Conservation (phyloP, 1,140 invertebrate genomes). For the Bombus polaris region DNA sequence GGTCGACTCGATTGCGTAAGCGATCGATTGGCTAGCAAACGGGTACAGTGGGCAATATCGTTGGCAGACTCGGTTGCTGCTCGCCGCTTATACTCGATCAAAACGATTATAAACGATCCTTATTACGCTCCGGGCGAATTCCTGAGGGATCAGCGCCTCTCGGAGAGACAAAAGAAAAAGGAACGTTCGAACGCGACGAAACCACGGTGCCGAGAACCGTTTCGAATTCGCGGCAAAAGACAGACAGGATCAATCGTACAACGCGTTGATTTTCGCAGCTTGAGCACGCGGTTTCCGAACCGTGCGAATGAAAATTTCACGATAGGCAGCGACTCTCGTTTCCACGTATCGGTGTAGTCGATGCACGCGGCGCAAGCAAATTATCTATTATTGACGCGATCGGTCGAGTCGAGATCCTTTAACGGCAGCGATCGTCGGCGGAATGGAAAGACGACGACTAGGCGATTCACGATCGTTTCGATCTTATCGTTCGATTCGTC, state of each 20-base stretch:
- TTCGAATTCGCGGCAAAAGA: too few relatives aligned
- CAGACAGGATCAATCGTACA: too few relatives aligned
- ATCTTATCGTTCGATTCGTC: constrained; percentile 35
- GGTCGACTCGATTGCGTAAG: constrained; percentile 79
- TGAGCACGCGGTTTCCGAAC: background rate
- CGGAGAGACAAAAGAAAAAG: background rate
- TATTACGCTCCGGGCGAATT: constrained; percentile 57
- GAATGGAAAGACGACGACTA: background rate
- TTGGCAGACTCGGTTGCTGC: constrained; percentile 48
- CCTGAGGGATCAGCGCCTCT: constrained; percentile 32
- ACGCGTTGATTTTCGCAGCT: background rate
- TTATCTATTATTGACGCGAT: background rate
- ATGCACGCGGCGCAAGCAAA: background rate
- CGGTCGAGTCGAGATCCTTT: background rate
- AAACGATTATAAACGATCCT: constrained; percentile 64
- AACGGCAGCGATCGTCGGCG: background rate
- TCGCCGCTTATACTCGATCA: constrained; percentile 56
- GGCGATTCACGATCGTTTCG: constrained; percentile 5
- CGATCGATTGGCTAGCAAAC: constrained; percentile 75
- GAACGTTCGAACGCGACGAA: background rate
- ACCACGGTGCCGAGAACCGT: background rate
- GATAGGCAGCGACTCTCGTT: background rate
- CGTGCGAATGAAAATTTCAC: background rate
- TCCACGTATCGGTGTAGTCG: background rate
- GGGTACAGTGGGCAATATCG: constrained; percentile 68